phyloP scores from a whole-genome alignment of 2,888 invertebrate species.

The Anthophora plumipes region DNA sequence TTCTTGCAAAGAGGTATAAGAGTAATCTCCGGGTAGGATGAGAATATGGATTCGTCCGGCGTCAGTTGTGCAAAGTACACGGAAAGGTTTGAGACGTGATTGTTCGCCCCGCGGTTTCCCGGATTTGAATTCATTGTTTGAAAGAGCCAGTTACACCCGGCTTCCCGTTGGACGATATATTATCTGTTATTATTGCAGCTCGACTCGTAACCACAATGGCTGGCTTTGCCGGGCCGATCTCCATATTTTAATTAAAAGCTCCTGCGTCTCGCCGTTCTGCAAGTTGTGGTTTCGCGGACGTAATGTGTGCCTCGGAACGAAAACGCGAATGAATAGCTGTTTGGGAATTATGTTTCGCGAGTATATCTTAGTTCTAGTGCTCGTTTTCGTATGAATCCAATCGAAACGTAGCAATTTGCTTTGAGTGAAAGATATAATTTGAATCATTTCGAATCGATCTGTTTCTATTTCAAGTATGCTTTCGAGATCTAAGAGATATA shows the following conservation, averaged over 20 bases:
- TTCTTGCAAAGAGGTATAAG: background rate
- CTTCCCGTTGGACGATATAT: slow-evolving; percentile 78
- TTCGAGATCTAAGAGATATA: no score
- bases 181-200: slow-evolving; percentile 83
- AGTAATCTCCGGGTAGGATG: slow-evolving; percentile 32
- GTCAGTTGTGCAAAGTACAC: slow-evolving; percentile 41
- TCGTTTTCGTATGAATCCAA: background rate
- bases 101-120: slow-evolving; percentile 76
- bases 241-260: slow-evolving; percentile 83
- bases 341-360: slow-evolving; percentile 1
- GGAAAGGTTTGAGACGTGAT: slow-evolving; percentile 72
- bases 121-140: slow-evolving; percentile 81
- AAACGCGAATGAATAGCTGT: slow-evolving; percentile 22
- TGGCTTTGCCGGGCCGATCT: slow-evolving; percentile 80
- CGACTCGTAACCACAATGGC: slow-evolving; percentile 78
- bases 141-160: slow-evolving; percentile 72
- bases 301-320: slow-evolving; percentile 10
- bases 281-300: slow-evolving; percentile 36
- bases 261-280: slow-evolving; percentile 64
- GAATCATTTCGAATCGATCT: no score
- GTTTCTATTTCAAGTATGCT: no score
- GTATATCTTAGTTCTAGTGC: background rate
- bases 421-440: no score
- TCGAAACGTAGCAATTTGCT: no score
- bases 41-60: slow-evolving; percentile 36